A percentile compares a stretch with the other conserved stretches of the same genome.
phyloP scores from a whole-genome alignment of 2,888 invertebrate genomes.

The Phymatocera aterrima region DNA sequence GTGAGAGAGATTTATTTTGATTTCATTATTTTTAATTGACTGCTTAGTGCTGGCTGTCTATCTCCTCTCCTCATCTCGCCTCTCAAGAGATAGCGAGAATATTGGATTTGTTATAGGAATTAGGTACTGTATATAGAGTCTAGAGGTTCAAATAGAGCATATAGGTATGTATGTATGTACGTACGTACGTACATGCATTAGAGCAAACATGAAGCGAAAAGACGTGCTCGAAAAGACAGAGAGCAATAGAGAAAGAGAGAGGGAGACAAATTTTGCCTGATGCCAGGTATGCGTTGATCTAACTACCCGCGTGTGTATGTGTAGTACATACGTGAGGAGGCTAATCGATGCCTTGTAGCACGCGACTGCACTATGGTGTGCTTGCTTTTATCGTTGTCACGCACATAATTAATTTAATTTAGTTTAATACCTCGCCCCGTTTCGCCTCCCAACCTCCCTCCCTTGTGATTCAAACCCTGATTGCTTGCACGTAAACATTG shows the following conservation, averaged over 20 bases:
- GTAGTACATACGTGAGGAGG: neutral
- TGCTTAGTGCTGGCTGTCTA: neutral
- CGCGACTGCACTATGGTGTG: conserved; percentile 60
- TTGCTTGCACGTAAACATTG: conserved; percentile 70
- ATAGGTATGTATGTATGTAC: neutral
- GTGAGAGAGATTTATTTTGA: conserved; percentile 50
- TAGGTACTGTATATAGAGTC: neutral
- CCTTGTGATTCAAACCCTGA: conserved; percentile 65
- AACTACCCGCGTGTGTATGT: no score
- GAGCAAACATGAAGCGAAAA: no score
- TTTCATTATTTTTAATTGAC: conserved; percentile 72
- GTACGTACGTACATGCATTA: neutral
- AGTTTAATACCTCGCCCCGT: conserved; percentile 68
- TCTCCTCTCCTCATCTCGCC: no score
- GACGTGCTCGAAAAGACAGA: no score
- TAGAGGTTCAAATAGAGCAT: neutral
- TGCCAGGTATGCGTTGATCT: no score
- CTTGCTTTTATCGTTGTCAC: conserved; percentile 72
- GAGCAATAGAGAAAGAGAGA: no score
- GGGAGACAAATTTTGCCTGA: no score
- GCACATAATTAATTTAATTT: conserved; percentile 75
- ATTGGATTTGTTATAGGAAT: conserved; percentile 15
- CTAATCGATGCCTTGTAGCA: conserved; percentile 55
- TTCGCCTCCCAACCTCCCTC: neutral
- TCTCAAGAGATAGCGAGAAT: neutral